Conservation (phyloP, 1,140 invertebrate species). For the Chironomus tepperi region DNA sequence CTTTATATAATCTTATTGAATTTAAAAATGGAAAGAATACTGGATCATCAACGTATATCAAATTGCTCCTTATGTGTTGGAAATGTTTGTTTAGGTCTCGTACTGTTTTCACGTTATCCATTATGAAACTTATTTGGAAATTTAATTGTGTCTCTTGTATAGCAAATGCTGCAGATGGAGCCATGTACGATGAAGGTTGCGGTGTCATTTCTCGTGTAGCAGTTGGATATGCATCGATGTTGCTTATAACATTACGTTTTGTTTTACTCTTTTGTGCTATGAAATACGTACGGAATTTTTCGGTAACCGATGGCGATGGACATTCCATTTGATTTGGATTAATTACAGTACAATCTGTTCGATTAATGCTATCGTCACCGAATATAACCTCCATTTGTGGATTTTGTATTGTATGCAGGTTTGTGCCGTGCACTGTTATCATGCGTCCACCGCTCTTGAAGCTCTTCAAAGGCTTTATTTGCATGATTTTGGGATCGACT, state of each 20-base stretch:
- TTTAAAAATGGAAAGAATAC: conserved; percentile 80
- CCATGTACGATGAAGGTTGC: conserved; percentile 28
- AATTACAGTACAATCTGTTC: conserved; percentile 73
- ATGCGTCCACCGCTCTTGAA: conserved; percentile 87
- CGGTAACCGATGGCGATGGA: conserved; percentile 76
- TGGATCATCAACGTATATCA: conserved; percentile 89
- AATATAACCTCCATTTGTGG: conserved; percentile 65
- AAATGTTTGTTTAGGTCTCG: conserved; percentile 81
- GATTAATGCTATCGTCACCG: conserved; percentile 54
- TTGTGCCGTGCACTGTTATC: conserved; percentile 85
- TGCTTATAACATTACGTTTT: conserved; percentile 27
- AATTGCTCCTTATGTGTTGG: conserved; percentile 62
- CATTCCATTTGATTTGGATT: conserved; percentile 91
- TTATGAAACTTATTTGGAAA: conserved; percentile 79
- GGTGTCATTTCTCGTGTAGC: background rate
- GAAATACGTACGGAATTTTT: conserved; percentile 41
- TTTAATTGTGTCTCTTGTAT: conserved; percentile 50
- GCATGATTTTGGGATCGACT: conserved; percentile 85
- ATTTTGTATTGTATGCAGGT: conserved; percentile 83
- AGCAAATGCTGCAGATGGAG: conserved; percentile 32
- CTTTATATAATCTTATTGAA: conserved; percentile 81
- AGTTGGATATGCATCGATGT: background rate
- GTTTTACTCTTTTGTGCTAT: conserved; percentile 29
- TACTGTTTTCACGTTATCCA: conserved; percentile 90
- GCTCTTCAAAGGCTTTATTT: conserved; percentile 80